These are phyloP conservation scores for Neotoma lepida DNA, from an alignment of 2,113 vertebrate genomes.

Conservation along the genomic window DNA sequence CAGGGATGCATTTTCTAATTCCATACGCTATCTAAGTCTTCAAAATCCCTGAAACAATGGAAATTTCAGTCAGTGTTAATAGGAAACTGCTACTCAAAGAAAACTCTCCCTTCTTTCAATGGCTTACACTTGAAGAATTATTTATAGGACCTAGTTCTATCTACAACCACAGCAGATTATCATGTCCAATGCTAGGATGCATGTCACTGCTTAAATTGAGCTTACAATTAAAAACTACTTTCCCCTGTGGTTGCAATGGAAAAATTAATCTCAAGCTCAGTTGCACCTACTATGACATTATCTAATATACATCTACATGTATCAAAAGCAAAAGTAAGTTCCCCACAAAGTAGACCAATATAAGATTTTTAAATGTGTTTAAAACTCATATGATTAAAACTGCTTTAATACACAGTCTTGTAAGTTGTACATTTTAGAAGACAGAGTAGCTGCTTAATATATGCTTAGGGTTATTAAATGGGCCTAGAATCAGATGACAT, in stretches of 20 bases:
- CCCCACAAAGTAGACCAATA: not conserved
- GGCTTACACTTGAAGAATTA: slow-evolving; percentile 38
- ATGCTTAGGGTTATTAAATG: not conserved
- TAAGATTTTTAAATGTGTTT: slow-evolving; percentile 32
- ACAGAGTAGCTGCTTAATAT: not conserved
- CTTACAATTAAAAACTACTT: slow-evolving; percentile 36
- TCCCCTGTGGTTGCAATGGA: not conserved
- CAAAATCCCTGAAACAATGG: not conserved
- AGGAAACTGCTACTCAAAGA: slow-evolving; percentile 33
- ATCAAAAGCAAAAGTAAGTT: slow-evolving; percentile 37
- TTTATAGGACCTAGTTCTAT: not conserved
- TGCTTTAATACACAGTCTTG: not conserved
- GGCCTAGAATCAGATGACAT: not conserved
- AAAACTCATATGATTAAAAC: not conserved
- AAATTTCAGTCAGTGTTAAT: slow-evolving; percentile 29
- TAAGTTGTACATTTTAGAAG: slow-evolving; percentile 33
- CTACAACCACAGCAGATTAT: slow-evolving; percentile 28
- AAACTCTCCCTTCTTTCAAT: slow-evolving; percentile 40
- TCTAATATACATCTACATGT: not conserved
- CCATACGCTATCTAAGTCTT: not conserved
- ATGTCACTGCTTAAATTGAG: slow-evolving; percentile 46
- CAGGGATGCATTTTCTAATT: slow-evolving; percentile 15
- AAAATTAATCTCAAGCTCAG: slow-evolving; percentile 26
- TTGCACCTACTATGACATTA: not conserved
- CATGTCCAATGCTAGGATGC: not conserved